phyloP scores from a whole-genome alignment of 1,140 invertebrate species.

The Eriocheir sinensis region DNA sequence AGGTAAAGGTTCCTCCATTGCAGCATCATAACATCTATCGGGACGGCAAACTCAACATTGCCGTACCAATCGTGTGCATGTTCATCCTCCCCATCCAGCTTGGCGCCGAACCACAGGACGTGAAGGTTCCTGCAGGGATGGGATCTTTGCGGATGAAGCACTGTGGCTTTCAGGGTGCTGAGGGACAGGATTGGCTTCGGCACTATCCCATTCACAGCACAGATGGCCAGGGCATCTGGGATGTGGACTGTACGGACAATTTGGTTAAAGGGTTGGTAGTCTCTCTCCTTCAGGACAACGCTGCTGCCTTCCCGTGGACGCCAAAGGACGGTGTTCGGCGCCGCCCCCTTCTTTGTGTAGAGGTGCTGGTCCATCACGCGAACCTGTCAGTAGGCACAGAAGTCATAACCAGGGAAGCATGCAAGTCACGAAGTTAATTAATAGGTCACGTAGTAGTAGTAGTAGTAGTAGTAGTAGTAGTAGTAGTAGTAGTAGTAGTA shows the following conservation, averaged over 20 bases:
- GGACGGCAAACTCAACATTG: constrained; percentile 35
- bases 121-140: constrained; percentile 33
- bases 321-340: constrained; percentile 42
- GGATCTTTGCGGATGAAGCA: not conserved
- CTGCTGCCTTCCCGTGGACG: constrained; percentile 27
- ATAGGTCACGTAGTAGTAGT: too few species aligned
- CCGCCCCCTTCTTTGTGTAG: not conserved
- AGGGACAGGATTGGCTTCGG: not conserved
- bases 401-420: not conserved
- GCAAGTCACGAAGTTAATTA: too few species aligned
- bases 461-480: too few species aligned
- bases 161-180: not conserved
- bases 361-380: not conserved
- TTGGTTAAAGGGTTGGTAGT: not conserved
- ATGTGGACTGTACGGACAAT: constrained; percentile 62
- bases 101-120: too few species aligned
- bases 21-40: not conserved
- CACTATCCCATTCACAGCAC: not conserved
- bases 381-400: not conserved
- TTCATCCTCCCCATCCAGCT: constrained; percentile 50
- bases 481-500: too few species aligned
- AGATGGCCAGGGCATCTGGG: constrained; percentile 28
- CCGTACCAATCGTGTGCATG: constrained; percentile 60
- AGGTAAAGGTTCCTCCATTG: constrained; percentile 37
- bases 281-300: not conserved